phyloP scores from a whole-genome alignment of 2,888 invertebrate species.

The Epistrophe eligans region DNA sequence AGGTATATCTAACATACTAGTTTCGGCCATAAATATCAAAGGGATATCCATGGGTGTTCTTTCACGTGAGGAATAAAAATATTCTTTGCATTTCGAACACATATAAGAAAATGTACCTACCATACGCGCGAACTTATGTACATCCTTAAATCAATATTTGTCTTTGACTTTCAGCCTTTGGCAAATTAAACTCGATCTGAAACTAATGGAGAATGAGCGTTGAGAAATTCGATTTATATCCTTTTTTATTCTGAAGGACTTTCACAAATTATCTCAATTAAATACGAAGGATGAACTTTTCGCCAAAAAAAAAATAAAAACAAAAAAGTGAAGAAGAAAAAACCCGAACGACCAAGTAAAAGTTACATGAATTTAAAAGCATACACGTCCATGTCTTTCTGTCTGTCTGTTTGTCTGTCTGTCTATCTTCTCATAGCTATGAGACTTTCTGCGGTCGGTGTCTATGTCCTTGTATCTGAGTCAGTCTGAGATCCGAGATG shows the following conservation, averaged over 20 bases:
- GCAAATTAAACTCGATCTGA: slow-evolving; percentile 61
- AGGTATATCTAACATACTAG: no score
- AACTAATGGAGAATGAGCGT: slow-evolving; percentile 58
- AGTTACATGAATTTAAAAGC: slow-evolving; percentile 61
- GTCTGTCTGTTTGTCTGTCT: slow-evolving; percentile 21
- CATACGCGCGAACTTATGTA: not conserved
- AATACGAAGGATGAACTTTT: slow-evolving; percentile 64
- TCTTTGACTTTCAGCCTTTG: slow-evolving; percentile 49
- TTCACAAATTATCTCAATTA: slow-evolving; percentile 73
- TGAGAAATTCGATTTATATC: slow-evolving; percentile 13
- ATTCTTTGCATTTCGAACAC: slow-evolving; percentile 5
- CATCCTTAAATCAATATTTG: slow-evolving; percentile 33
- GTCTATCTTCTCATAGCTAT: slow-evolving; percentile 25
- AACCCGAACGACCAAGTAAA: slow-evolving; percentile 14
- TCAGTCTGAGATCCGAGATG: slow-evolving; percentile 10
- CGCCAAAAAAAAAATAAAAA: slow-evolving; percentile 1
- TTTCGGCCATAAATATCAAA: slow-evolving; percentile 65
- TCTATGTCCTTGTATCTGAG: slow-evolving; percentile 9
- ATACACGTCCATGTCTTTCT: slow-evolving; percentile 32
- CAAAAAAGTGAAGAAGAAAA: not conserved
- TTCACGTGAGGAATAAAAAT: slow-evolving; percentile 31
- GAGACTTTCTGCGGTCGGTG: slow-evolving; percentile 17
- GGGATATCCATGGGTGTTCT: slow-evolving; percentile 43
- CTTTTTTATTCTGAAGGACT: slow-evolving; percentile 36
- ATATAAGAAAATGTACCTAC: not conserved